phyloP scores from a whole-genome alignment of 2,888 invertebrate species.

The Bombylius discolor region DNA sequence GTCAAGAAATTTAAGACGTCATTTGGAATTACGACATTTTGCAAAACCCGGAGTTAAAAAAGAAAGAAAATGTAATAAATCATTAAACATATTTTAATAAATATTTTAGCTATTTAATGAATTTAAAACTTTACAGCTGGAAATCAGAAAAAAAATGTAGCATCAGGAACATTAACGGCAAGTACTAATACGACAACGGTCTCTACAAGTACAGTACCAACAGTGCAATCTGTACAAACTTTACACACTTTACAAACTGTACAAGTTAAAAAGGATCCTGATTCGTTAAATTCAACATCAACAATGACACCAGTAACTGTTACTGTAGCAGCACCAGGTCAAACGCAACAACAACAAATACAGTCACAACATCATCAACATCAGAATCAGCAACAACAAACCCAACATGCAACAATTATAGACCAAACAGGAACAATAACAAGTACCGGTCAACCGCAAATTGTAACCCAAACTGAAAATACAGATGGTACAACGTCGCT shows the following conservation, averaged over 20 bases:
- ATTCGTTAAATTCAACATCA: slow-evolving; percentile 22
- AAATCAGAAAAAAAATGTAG: slow-evolving; percentile 9
- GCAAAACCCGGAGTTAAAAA: slow-evolving; percentile 37
- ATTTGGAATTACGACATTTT: slow-evolving; percentile 39
- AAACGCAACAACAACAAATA: slow-evolving; percentile 9
- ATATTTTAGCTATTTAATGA: background rate
- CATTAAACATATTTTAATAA: background rate
- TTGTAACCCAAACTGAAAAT: slow-evolving; percentile 35
- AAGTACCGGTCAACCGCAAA: slow-evolving; percentile 21
- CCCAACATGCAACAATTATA: slow-evolving; percentile 23
- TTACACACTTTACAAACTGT: slow-evolving; percentile 33
- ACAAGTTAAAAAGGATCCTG: slow-evolving; percentile 37
- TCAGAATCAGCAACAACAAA: slow-evolving; percentile 19
- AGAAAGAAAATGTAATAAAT: slow-evolving; percentile 32
- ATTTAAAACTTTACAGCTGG: background rate
- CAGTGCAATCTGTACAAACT: slow-evolving; percentile 34
- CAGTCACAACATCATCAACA: slow-evolving; percentile 13
- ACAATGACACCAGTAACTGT: slow-evolving; percentile 17
- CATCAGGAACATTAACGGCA: slow-evolving; percentile 14
- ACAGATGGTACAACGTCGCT: slow-evolving; percentile 35
- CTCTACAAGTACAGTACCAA: slow-evolving; percentile 24
- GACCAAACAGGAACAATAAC: slow-evolving; percentile 33
- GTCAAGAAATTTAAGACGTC: slow-evolving; percentile 45
- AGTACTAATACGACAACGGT: slow-evolving; percentile 10
- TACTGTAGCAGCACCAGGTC: slow-evolving; percentile 12